A percentile compares a stretch with the other conserved stretches of the same genome.
Conservation (phyloP, 30 jellyfish, hydroid and myxozoan genomes). For the Chironex yamaguchii region DNA sequence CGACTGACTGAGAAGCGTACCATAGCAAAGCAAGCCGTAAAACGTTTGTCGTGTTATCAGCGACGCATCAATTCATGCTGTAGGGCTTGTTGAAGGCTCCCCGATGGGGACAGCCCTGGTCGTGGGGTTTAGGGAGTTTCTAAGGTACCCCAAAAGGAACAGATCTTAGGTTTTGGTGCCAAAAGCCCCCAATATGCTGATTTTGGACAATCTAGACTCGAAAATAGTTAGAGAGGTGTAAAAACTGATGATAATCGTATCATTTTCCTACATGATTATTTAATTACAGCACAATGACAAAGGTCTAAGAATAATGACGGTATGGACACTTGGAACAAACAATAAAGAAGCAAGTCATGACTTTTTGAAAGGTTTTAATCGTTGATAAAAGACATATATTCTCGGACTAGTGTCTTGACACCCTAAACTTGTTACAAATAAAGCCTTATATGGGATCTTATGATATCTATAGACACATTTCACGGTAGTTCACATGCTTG, state of each 20-base stretch:
- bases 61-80: neutral
- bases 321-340: neutral
- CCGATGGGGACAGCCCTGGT: neutral
- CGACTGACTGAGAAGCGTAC: no score
- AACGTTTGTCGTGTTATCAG: neutral
- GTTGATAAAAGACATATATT: no score
- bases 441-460: no score
- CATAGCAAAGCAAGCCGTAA: neutral
- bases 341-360: neutral
- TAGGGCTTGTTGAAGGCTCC: neutral
- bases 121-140: neutral
- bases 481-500: no score
- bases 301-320: neutral
- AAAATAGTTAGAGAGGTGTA: neutral
- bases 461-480: no score
- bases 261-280: neutral
- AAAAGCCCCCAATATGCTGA: neutral
- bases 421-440: no score
- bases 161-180: neutral
- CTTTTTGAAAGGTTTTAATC: no score
- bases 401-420: no score
- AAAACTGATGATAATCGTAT: neutral
- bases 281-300: neutral
- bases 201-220: neutral
- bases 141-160: neutral